Base-by-base conservation (phyloP, 2,113 vertebrate genomes). In the Cryptotis parvus region DNA sequence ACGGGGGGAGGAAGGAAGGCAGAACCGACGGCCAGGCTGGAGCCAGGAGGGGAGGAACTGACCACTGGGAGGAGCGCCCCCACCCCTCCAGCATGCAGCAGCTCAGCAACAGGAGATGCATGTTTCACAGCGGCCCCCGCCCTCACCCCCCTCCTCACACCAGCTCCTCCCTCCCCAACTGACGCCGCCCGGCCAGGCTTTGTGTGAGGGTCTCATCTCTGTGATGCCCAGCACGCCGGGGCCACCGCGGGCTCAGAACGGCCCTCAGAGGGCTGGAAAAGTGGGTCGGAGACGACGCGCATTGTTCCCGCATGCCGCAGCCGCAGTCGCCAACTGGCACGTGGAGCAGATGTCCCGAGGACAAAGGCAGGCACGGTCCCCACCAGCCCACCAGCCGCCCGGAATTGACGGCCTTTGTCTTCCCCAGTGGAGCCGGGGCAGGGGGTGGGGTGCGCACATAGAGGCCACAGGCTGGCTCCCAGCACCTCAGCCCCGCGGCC, bases 331-430 rank as follows among this genome's bases (percentile, higher is more conserved):
- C 98, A 98, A 97, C 98, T 97, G 98, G 97, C 97, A 96, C 97
- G 86, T 93, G 97, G 96, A 98, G 98, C 99, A 99, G 99, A 99
- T 99, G 99, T 99, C 98, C 68, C 79, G 98, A 98, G 97, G 97
- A 98, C 97, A 98, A 98, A 98, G 98, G 98, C 97, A 97, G 97
- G 97, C 98, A 98, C 97, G 89, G 97, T 96, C 96, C 89, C 87
- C 95, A 94, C 97, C 98, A 97, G 97, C 89, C 87, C 95, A 94
- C 97, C 98, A 97, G 97, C 97, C 97, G 45, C 96, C 96, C 41
- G 1, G 96, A 93, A 97, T 94, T 97, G 96, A 96, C 41, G 90
- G 97, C 97, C 97, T 98, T 98, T 98, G 97, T 98, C 79, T 41
- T 87, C 94, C 72, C 2, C 9, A 16, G 90, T 61, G 10, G 68